Conservation (phyloP, 2,113 vertebrate species). For the Actinemys pallida region DNA sequence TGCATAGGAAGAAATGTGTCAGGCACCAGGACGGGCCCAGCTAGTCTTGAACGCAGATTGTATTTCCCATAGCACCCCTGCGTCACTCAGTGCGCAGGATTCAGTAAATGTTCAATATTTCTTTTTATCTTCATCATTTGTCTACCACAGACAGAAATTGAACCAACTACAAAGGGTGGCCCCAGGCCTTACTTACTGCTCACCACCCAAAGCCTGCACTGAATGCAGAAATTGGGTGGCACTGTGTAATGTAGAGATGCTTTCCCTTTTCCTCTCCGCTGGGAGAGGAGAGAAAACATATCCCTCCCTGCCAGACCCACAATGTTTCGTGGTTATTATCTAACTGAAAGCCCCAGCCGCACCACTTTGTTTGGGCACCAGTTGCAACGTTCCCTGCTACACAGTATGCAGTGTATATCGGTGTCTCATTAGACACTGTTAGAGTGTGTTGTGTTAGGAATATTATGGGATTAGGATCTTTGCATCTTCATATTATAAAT, state of each 20-base stretch:
- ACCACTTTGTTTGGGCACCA: too few relatives aligned
- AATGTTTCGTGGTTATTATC: too few relatives aligned
- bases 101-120: not conserved
- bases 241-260: not conserved
- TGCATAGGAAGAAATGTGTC: not conserved
- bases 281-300: not conserved
- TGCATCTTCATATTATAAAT: too few relatives aligned
- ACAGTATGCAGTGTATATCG: too few relatives aligned
- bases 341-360: too few relatives aligned
- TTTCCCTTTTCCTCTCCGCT: not conserved
- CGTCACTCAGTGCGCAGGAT: not conserved
- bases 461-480: too few relatives aligned
- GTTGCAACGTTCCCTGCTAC: too few relatives aligned
- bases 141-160: not conserved
- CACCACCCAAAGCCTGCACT: not conserved
- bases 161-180: not conserved
- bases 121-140: not conserved
- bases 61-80: not conserved
- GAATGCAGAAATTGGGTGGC: not conserved
- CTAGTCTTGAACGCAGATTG: not conserved
- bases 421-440: too few relatives aligned
- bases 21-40: not conserved
- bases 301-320: not conserved
- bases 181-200: not conserved
- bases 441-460: too few relatives aligned